phyloP scores from a whole-genome alignment of 2,888 invertebrate genomes.

The Stegana nigrithorax region DNA sequence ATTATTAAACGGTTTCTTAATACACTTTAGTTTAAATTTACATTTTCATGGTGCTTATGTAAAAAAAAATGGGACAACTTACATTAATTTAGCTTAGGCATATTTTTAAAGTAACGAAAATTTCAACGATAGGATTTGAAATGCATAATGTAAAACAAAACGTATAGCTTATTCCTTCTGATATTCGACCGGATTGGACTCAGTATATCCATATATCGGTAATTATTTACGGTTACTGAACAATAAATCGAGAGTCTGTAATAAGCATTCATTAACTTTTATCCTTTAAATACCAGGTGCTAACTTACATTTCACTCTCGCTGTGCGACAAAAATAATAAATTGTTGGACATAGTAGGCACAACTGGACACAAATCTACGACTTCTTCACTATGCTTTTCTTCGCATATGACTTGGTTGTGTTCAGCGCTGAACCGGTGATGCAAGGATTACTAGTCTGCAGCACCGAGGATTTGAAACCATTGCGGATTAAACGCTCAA shows the following conservation, averaged over 20 bases:
- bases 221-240: conserved; percentile 24
- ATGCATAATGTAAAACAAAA: conserved; percentile 68
- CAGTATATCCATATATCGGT: no score
- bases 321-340: conserved; percentile 78
- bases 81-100: conserved; percentile 67
- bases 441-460: conserved; percentile 82
- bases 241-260: background rate
- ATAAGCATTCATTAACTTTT: background rate
- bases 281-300: background rate
- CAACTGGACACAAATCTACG: conserved; percentile 69
- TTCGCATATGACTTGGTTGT: conserved; percentile 77
- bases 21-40: no score
- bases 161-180: conserved; percentile 40
- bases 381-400: conserved; percentile 72
- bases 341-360: conserved; percentile 74
- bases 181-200: no score
- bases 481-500: conserved; percentile 82
- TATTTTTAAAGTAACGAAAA: no score
- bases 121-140: conserved; percentile 73
- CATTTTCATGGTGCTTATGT: no score
- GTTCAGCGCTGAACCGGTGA: conserved; percentile 72
- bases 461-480: conserved; percentile 73
- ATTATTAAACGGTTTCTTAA: no score
- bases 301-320: conserved; percentile 68
- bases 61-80: background rate